These are phyloP conservation scores for Glomeris maerens DNA, from an alignment of 1,140 invertebrate species.

Conservation along the genomic window DNA sequence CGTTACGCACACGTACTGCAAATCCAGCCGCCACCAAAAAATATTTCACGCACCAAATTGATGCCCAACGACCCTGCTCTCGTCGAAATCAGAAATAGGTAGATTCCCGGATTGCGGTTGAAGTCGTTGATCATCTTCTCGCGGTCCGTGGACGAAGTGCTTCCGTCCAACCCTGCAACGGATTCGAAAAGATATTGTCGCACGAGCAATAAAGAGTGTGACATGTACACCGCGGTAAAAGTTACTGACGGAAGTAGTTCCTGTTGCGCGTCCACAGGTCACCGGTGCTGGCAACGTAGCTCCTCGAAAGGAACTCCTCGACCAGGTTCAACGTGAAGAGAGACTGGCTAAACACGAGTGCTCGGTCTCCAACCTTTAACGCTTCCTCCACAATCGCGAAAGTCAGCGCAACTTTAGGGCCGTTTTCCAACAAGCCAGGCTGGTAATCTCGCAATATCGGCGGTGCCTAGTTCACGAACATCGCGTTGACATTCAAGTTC, in stretches of 20 bases:
- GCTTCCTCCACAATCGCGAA: conserved; percentile 86
- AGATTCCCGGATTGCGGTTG: conserved; percentile 75
- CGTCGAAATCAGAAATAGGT: conserved; percentile 92
- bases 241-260: conserved; percentile 76
- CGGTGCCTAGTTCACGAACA: conserved; percentile 45
- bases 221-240: conserved; percentile 9
- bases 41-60: conserved; percentile 54
- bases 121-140: conserved; percentile 96
- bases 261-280: conserved; percentile 69
- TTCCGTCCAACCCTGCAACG: conserved; percentile 68
- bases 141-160: conserved; percentile 79
- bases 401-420: conserved; percentile 87
- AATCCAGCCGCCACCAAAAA: not conserved
- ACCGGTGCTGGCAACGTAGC: conserved; percentile 49
- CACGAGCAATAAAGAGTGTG: too few species aligned
- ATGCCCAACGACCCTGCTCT: conserved; percentile 93
- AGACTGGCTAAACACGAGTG: conserved; percentile 94
- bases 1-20: too few species aligned
- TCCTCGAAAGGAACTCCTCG: conserved; percentile 79
- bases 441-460: conserved; percentile 74
- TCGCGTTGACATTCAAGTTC: too few species aligned
- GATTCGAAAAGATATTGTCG: not conserved
- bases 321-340: conserved; percentile 92
- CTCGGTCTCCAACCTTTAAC: conserved; percentile 67
- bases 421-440: conserved; percentile 78